Base-by-base conservation (phyloP, 2,888 invertebrate genomes). In the Eupithecia vulgata region DNA sequence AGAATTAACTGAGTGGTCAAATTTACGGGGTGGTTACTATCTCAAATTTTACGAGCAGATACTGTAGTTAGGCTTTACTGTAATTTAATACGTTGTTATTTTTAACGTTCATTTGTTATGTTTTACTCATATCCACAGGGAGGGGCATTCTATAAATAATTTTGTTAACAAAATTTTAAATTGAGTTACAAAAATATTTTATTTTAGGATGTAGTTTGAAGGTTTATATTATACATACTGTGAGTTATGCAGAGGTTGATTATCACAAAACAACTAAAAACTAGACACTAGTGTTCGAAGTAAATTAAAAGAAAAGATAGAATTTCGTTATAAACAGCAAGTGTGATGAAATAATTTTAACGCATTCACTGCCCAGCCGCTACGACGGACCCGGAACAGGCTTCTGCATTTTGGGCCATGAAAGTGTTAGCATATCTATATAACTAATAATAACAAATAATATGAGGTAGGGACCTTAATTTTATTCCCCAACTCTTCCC, bases 1-100 rank as follows among this genome's bases (percentile, higher is more conserved):
- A 48, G 48, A 71, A 67, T 61, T 67, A 61, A 45, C 71, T 90
- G 83, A 88, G 87, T 87, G 87, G 82, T 85, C 83, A 86, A 84
- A 86, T 85, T 88, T 86, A 87, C 81, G 83, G 81, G 78, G 70
- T 67, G 57, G 70, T 77, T 72, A 70, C 76, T 74, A 37, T 57
- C 45, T 71, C 62, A 71, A 67, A 62, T 61, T 62, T 45, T 40
- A 35, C 13, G 42, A 34, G 35, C 17, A 61, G 48, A 61, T 59
- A 37, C 34, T 70, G 48, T 37, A 21, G 61, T 61, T 40, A 10
- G 25, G 37, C 30, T 13, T 21, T 34, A 64, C n/a, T 45, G 34
- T 4, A 45, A 17, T 67, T 59, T 74, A 57, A 68, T 70, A 59
- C 57, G 59, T 37, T 21, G 57, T 65, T 59, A 13, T 1, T 30